Evolutionary conservation across 92 coral and sea anemone species (phyloP).

Genomic region (Palythoa heliodiscus): DNA sequence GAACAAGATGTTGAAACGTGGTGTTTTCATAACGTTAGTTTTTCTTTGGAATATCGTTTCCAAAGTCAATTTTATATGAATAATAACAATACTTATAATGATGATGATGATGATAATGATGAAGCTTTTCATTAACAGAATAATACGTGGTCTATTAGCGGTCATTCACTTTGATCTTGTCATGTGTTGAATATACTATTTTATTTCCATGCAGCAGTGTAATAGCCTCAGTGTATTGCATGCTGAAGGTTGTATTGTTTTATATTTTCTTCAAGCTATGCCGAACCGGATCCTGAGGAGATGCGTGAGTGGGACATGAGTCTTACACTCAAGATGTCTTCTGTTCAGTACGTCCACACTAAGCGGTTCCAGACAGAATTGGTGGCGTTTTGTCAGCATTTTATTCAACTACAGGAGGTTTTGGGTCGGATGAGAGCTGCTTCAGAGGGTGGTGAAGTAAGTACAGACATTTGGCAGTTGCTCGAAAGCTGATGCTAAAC

Average conservation of each 20-base stretch:
- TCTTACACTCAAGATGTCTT: slow-evolving; percentile 88
- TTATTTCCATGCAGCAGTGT: too few relatives aligned
- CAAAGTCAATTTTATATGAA: too few relatives aligned
- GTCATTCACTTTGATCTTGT: too few relatives aligned
- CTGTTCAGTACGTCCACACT: slow-evolving; percentile 98
- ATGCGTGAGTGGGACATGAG: slow-evolving; percentile 83
- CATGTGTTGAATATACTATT: too few relatives aligned
- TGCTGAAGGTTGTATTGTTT: not conserved
- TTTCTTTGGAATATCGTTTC: too few relatives aligned
- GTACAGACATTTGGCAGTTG: not conserved
- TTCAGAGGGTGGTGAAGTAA: slow-evolving; percentile 93
- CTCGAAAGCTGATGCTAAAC: not conserved
- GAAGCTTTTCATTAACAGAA: too few relatives aligned
- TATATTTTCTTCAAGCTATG: slow-evolving; percentile 60
- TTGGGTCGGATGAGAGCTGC: slow-evolving; percentile 96
- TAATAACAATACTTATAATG: too few relatives aligned
- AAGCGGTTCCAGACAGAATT: slow-evolving; percentile 96
- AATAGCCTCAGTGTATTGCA: not conserved
- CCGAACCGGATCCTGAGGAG: slow-evolving; percentile 80
- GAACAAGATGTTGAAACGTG: too few relatives aligned
- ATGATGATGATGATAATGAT: too few relatives aligned
- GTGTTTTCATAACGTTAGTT: too few relatives aligned
- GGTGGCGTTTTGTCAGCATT: slow-evolving; percentile 93
- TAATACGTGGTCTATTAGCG: too few relatives aligned
- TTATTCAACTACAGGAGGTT: slow-evolving; percentile 92